Percentiles rank a stretch among this genome's conserved stretches.
These are phyloP conservation scores for Argyresthia albistria DNA, from an alignment of 2,888 invertebrate species.

Conservation along the genomic window DNA sequence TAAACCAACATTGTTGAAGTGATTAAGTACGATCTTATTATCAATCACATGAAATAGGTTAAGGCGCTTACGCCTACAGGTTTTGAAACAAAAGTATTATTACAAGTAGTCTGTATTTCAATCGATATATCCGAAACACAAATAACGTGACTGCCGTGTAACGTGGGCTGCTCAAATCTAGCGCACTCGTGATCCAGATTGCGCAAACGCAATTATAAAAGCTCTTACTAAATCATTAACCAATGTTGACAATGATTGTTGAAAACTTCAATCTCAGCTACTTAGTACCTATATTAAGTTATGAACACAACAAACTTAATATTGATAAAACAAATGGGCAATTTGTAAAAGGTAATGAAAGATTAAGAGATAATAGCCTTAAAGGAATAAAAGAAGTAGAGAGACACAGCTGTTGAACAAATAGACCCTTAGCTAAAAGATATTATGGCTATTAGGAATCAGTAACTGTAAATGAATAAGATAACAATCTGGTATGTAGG, in stretches of 20 bases:
- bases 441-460: not conserved
- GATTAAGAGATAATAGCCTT: not conserved
- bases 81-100: not conserved
- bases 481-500: conserved; percentile 19
- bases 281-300: not conserved
- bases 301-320: not conserved
- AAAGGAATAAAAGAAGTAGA: not conserved
- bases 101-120: conserved; percentile 4
- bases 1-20: no score
- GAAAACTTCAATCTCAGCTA: not conserved
- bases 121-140: conserved; percentile 22
- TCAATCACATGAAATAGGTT: not conserved
- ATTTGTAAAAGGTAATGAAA: not conserved
- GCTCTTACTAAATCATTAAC: conserved; percentile 8
- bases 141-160: conserved; percentile 18
- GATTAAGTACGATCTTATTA: no score
- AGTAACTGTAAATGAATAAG: conserved; percentile 3
- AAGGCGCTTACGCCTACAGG: not conserved
- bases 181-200: conserved; percentile 22
- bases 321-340: not conserved
- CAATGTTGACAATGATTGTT: not conserved
- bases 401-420: not conserved
- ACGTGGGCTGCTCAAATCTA: conserved; percentile 18
- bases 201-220: conserved; percentile 20
- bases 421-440: not conserved